Evolutionary conservation across 2,888 invertebrate genomes (phyloP), one percentile per base, ranked within the genome.

Genomic region (Automeris io): DNA sequence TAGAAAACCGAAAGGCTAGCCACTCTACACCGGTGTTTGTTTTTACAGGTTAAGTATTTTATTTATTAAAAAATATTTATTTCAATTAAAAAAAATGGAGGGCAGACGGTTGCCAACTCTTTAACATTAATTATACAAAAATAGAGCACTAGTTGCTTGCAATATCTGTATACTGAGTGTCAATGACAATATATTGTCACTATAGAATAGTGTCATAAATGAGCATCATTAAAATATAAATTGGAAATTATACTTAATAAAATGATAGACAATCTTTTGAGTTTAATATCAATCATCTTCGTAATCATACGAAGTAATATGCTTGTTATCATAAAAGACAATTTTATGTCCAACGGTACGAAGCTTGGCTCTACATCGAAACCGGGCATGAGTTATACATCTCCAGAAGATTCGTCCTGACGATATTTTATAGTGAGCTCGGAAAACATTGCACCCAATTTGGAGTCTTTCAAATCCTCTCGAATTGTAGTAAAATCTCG

Each of bases 341-440:
- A 35, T 25, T 2, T 37, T 8, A 9, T 16, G n/a, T n/a, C 26
- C 38, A 3, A 41, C 16, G n/a, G 35, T 35, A 12, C 38, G 37
- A 1, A 37, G 35, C 12, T 31, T 12, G 9, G 35, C 37, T 2
- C 24, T 35, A 11, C 46, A 46, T 16, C 40, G 33, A 18, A 33
- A 37, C 25, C 35, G 22, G 21, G 41, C 33, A 18, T 43, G 43
- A 3, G 37, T 37, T 3, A 40, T 33, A 12, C 43, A 43, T 8
- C 40, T 25, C 43, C 43, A 35, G 5, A 22, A 26, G 3, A 16
- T 26, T 12, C 13, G 23, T 12, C 29, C 24, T 7, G 18, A 23
- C 19, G 26, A 6, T 12, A 33, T 18, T 18, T 18, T 26, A 16
- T 23, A 34, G 22, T 34, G 21, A 5, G 23, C 23, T 5, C 33